Evolutionary conservation across 2,113 vertebrate genomes (phyloP), one percentile per base, ranked within the genome.

Genomic region (Urocitellus parryii): DNA sequence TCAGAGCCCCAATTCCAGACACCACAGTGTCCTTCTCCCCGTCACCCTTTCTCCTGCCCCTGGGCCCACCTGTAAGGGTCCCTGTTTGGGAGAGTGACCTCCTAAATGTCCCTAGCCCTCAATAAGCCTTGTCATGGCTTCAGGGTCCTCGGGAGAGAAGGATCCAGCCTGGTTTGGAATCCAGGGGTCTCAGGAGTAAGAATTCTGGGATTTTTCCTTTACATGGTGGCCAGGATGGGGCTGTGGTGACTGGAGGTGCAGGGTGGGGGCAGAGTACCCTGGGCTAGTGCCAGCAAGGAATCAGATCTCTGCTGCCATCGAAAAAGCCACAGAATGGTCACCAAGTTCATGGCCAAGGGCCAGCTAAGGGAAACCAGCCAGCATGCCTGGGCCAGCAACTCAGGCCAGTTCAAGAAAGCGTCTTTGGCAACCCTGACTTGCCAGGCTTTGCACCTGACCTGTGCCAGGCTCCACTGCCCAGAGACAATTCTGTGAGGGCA

Each of bases 381-480:
- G 58, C 0, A 0, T 1, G 2, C 34, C 58, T 4, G 18, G 42
- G 80, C 51, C 74, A 51, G 20, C 6, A 25, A n/a, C 24, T 17
- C 74, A 42, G 37, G 42, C 12, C 4, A 18, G 32, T 16, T 51
- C 79, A 5, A 24, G 48, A 73, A 27, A n/a, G 61, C 4, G 12
- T 8, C 24, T 51, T 25, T 3, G 9, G 37, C 45, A 34, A 20
- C 45, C 42, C 63, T 4, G 5, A 51, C 45, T 34, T 5, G 24
- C 81, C 45, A 39, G 16, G 5, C 42, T 34, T 20, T 9, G 20
- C 8, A 4, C 42, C 9, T 83, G 70, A 27, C 56, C 9, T 32
- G 0, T 0, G 22, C 61, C 58, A 22, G 68, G 65, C 22, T n/a
- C 42, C 2, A 2, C 4, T 11, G 16, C 77, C n/a, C 2, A 1